phyloP scores from a whole-genome alignment of 1,140 invertebrate genomes.

The Dreissena polymorpha region DNA sequence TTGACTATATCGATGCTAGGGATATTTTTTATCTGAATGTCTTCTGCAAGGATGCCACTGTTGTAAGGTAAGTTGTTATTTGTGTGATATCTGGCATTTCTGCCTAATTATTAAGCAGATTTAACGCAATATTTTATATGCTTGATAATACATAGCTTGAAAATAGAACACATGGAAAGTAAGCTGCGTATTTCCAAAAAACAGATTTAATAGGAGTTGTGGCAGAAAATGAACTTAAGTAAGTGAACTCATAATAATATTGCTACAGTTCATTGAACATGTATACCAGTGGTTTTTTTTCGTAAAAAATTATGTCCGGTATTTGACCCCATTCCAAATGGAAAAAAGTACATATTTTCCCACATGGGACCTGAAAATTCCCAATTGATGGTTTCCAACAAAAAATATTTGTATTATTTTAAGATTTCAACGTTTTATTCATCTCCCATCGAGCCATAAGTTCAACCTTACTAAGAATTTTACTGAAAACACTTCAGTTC shows the following conservation, averaged over 20 bases:
- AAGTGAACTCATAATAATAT: not conserved
- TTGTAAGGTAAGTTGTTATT: slow-evolving; percentile 68
- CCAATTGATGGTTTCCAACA: too few relatives aligned
- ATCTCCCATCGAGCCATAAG: too few relatives aligned
- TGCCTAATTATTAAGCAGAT: not conserved
- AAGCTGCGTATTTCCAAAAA: not conserved
- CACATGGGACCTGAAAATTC: too few relatives aligned
- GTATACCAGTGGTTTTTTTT: too few relatives aligned
- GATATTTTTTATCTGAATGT: slow-evolving; percentile 75
- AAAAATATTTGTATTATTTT: too few relatives aligned
- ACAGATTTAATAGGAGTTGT: not conserved
- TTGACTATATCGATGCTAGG: slow-evolving; percentile 87
- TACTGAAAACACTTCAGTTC: too few relatives aligned
- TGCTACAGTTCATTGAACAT: too few relatives aligned
- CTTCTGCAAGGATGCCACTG: slow-evolving; percentile 78
- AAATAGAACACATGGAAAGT: not conserved
- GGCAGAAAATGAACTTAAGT: not conserved
- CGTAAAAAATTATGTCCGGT: too few relatives aligned
- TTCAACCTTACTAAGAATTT: too few relatives aligned
- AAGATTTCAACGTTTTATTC: too few relatives aligned
- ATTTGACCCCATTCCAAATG: too few relatives aligned
- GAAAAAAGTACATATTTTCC: too few relatives aligned
- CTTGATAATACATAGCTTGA: not conserved
- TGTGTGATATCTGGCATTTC: not conserved
- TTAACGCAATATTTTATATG: not conserved